Base-by-base conservation (phyloP, 2,888 invertebrate genomes). In the Rhimphoctona megacephalus region DNA sequence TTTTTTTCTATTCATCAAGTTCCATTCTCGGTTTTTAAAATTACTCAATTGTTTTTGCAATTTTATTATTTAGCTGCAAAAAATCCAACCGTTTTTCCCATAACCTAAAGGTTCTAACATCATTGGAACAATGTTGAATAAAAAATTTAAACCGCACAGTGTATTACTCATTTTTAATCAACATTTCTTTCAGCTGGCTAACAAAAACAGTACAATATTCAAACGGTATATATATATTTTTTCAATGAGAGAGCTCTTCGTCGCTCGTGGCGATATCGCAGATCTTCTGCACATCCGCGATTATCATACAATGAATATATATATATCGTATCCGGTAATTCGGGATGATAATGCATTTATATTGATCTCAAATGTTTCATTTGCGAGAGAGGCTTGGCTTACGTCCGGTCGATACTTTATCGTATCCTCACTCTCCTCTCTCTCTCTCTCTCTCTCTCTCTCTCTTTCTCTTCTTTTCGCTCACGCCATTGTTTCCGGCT, bases 331-430 rank as follows among this genome's bases (percentile, higher is more conserved):
- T 86, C 85, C 73, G 84, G 85, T 85, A 85, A 86, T 85, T 86
- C 84, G 84, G 52, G 67, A 83, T 87, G 86, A 86, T 89, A 87
- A 89, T 87, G 89, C 88, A 88, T 89, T 89, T 87, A 86, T 89
- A 89, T 88, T 73, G 89, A 85, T 85, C 85, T 89, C 87, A 87
- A 90, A 88, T 87, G 87, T 74, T 85, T 85, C 89, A 87, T 90
- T 89, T 88, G 83, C 88, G 87, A 89, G 85, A 87, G 81, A 84
- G 83, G 83, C 83, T 83, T 81, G 86, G 81, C 81, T 82, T 67
- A 85, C 87, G 85, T 87, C 88, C 89, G 90, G 87, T 89, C 84
- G 80, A 85, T 78, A 49, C 79, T 69, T 81, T 83, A 83, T 86
- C 83, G 72, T 72, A 76, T 72, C 46, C 72, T 61, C 73, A 61